Percentiles rank a stretch among this genome's conserved stretches.
These are phyloP conservation scores for Automeris io DNA, from an alignment of 2,888 invertebrate species.

Conservation along the genomic window DNA sequence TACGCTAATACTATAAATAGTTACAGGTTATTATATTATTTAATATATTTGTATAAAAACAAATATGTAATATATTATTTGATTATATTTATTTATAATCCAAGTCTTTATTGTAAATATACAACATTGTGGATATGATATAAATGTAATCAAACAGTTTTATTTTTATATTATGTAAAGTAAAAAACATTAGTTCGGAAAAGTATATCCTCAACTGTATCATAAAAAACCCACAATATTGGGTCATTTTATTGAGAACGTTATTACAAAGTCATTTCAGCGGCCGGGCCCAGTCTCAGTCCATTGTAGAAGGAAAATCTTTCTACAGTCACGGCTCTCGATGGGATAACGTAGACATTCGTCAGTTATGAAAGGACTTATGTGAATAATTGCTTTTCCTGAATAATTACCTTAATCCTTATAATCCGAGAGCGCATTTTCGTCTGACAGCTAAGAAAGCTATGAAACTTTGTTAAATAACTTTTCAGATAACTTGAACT, in stretches of 20 bases:
- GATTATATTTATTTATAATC: neutral
- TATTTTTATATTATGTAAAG: conserved; percentile 16
- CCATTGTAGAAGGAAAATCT: conserved; percentile 76
- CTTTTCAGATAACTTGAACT: conserved; percentile 78
- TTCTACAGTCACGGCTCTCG: conserved; percentile 77
- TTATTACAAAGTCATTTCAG: conserved; percentile 72
- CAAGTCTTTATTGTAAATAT: too few species aligned
- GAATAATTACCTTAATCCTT: conserved; percentile 59
- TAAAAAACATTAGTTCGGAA: conserved; percentile 32
- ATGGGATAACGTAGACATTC: conserved; percentile 69
- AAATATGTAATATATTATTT: neutral
- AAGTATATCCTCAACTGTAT: conserved; percentile 34
- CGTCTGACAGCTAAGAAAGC: conserved; percentile 61
- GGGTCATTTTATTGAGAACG: conserved; percentile 65
- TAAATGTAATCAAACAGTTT: neutral
- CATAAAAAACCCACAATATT: conserved; percentile 59
- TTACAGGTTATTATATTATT: too few species aligned
- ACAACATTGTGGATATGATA: too few species aligned
- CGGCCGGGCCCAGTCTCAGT: conserved; percentile 65
- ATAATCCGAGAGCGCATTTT: conserved; percentile 54
- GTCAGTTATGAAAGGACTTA: conserved; percentile 46
- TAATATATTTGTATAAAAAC: too few species aligned
- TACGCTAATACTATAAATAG: too few species aligned
- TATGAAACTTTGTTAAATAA: conserved; percentile 78
- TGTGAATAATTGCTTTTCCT: conserved; percentile 35